Conservation (phyloP, 2,888 invertebrate species). For the Cheilosia impressa region DNA sequence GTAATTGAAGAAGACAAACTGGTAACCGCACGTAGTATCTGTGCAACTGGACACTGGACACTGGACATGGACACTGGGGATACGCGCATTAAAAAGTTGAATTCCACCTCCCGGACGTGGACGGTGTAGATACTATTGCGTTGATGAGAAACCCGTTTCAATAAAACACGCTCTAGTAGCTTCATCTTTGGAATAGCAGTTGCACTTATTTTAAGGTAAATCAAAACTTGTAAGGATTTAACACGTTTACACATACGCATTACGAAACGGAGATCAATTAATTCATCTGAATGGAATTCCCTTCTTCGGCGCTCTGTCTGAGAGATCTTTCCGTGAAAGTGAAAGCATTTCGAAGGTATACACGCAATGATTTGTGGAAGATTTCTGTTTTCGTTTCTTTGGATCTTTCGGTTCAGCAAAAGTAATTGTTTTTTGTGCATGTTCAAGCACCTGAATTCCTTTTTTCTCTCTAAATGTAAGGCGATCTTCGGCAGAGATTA, state of each 20-base stretch:
- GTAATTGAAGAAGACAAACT: conserved; percentile 52
- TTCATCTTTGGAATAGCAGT: conserved; percentile 63
- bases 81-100: conserved; percentile 33
- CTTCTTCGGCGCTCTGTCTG: conserved; percentile 23
- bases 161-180: conserved; percentile 30
- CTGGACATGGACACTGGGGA: conserved; percentile 35
- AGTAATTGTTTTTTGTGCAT: background rate
- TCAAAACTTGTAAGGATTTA: background rate
- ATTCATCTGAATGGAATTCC: conserved; percentile 49
- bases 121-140: conserved; percentile 12
- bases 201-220: conserved; percentile 46
- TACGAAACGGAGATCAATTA: conserved; percentile 18
- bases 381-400: conserved; percentile 7
- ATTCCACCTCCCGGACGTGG: conserved; percentile 46
- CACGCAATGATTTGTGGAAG: conserved; percentile 45
- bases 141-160: conserved; percentile 32
- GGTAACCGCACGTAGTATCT: conserved; percentile 28
- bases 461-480: background rate
- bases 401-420: background rate
- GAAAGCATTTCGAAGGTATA: conserved; percentile 64
- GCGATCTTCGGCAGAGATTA: conserved; percentile 7
- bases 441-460: conserved; percentile 14
- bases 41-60: conserved; percentile 44
- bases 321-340: conserved; percentile 66
- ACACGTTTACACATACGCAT: background rate